Evolutionary conservation across 2,888 invertebrate genomes (phyloP).

Genomic region (Syritta pipiens): DNA sequence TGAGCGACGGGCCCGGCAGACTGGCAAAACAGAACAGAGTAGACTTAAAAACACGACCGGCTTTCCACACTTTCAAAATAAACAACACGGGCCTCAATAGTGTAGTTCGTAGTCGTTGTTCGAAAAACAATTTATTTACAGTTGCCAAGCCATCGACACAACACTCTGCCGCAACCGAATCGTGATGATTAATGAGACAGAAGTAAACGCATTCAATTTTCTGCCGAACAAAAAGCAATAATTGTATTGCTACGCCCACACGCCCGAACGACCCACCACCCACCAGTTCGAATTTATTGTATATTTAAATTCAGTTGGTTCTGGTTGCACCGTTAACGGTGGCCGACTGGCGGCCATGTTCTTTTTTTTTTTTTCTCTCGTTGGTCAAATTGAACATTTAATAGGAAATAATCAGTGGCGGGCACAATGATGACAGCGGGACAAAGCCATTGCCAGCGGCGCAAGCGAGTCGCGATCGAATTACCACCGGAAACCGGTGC

Average conservation of each 20-base stretch:
- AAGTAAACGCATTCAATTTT: conserved; percentile 54
- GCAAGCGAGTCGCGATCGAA: conserved; percentile 6
- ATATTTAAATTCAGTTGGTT: conserved; percentile 43
- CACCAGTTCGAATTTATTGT: conserved; percentile 13
- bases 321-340: background rate
- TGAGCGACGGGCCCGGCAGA: background rate
- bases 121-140: conserved; percentile 56
- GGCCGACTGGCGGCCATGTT: background rate
- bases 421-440: conserved; percentile 53
- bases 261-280: conserved; percentile 5
- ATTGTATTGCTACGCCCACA: conserved; percentile 50
- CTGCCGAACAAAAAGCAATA: conserved; percentile 51
- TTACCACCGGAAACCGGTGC: conserved; percentile 27
- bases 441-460: conserved; percentile 22
- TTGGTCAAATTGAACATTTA: conserved; percentile 55
- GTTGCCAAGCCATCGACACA: conserved; percentile 43
- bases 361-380: conserved; percentile 35
- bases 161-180: conserved; percentile 4
- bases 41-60: no score
- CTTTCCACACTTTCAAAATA: conserved; percentile 26
- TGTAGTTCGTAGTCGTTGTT: conserved; percentile 23
- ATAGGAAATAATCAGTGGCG: conserved; percentile 64
- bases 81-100: no score
- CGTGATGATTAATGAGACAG: conserved; percentile 58
- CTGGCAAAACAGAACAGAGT: conserved; percentile 4